Percentiles rank a stretch among this genome's conserved stretches.
These are phyloP conservation scores for Phylloscopus collybita DNA, from an alignment of 2,797 vertebrate genomes.

Conservation along the genomic window DNA sequence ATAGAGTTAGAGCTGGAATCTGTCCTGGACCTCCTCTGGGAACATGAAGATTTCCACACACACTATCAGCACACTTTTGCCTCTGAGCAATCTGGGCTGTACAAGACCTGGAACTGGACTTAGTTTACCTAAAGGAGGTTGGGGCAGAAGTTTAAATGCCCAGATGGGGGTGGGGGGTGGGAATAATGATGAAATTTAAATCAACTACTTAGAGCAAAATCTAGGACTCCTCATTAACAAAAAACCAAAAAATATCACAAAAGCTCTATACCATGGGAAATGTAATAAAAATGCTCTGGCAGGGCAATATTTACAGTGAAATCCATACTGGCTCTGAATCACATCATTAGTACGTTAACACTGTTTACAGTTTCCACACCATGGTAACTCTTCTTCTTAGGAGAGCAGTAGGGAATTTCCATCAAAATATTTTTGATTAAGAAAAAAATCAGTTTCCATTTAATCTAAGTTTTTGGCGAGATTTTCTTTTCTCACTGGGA, in stretches of 20 bases:
- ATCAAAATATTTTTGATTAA: neutral
- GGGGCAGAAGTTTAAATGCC: neutral
- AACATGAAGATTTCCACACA: neutral
- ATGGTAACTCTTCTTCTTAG: neutral
- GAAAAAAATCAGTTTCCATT: neutral
- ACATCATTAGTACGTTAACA: neutral
- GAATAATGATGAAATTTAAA: neutral
- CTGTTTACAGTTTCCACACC: neutral
- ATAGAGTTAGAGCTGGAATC: neutral
- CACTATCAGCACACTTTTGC: neutral
- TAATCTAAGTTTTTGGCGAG: neutral
- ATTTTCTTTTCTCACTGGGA: neutral
- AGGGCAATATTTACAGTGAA: neutral
- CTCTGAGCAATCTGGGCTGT: neutral
- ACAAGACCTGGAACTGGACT: neutral
- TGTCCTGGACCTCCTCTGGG: neutral
- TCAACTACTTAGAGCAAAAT: neutral
- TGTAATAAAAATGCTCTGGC: neutral
- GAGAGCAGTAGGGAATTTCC: neutral
- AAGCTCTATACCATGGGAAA: rapidly evolving
- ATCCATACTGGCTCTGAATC: neutral
- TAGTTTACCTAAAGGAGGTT: neutral
- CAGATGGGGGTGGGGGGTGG: neutral
- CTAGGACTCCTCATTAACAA: neutral
- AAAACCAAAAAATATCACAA: neutral